phyloP scores from a whole-genome alignment of 2,797 vertebrate genomes.

The Acipenser transmontanus region DNA sequence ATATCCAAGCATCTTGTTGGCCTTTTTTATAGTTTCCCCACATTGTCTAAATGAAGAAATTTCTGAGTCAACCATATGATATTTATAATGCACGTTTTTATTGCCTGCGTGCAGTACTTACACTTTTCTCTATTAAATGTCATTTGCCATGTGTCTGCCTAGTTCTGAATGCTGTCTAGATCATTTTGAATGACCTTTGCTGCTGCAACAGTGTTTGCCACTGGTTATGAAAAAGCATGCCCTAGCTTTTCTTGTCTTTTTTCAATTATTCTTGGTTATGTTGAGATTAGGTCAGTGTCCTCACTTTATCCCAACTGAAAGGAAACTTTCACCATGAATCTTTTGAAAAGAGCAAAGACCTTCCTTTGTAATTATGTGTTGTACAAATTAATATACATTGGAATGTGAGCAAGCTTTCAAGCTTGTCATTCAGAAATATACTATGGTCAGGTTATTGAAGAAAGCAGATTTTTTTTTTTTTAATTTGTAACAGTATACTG shows the following conservation, averaged over 20 bases:
- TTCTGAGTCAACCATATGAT: too few species aligned
- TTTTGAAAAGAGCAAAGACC: background rate
- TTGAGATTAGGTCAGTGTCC: background rate
- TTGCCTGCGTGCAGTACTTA: too few species aligned
- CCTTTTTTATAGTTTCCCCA: too few species aligned
- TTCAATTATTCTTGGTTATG: background rate
- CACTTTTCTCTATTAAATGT: too few species aligned
- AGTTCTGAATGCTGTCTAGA: too few species aligned
- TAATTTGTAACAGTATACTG: too few species aligned
- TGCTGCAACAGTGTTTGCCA: background rate
- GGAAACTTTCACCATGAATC: background rate
- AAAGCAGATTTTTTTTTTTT: too few species aligned
- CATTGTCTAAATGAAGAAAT: too few species aligned
- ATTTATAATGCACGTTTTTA: too few species aligned
- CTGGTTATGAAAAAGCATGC: background rate
- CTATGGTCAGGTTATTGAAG: background rate
- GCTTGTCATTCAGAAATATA: background rate
- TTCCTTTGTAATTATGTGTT: background rate
- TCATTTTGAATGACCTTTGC: too few species aligned
- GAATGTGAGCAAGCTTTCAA: background rate
- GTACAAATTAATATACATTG: background rate
- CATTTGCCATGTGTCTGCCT: too few species aligned
- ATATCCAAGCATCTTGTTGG: too few species aligned
- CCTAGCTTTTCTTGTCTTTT: background rate
- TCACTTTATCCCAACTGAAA: conserved; percentile 5